Base-by-base conservation (phyloP, 2,113 vertebrate species). In the Laticauda colubrina region DNA sequence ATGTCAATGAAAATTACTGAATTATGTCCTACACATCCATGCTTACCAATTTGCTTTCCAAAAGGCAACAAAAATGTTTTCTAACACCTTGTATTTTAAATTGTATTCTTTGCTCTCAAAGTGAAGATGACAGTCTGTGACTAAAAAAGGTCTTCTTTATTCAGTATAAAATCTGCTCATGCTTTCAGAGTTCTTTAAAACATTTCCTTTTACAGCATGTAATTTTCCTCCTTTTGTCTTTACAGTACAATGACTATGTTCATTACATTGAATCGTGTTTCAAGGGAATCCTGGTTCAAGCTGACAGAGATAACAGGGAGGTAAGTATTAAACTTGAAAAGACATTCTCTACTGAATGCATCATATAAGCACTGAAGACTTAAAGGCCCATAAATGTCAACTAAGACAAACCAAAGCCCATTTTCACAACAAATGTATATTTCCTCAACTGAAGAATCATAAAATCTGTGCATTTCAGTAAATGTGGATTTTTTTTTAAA, bases 251-350 rank as follows among this genome's bases (percentile, higher is more conserved):
- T 89, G 99, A 99, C 95, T 99, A 99, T 0, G 98, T 99, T 64
- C 98, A 98, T 64, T 99, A 99, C 75, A 94, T 99, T 1, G 99
- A 99, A 88, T 99, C 99, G 75, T 99, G 99, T 96, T 99, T 99
- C 96, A 98, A 98, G 97, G 99, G 98, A 57, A 99, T 97, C 23
- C 97, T 99, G 61, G 99, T 99, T 20, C 99, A 99, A 94, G 99
- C 99, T 5, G 98, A 99, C 95, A 97, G 98, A 96, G 99, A 99
- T 95, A 99, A 99, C 96, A 97, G 99, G 92, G 99, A 99, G 98
- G 99, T 99, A 96, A 98, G 97, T 97, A 92, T 8, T 85, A 21
- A 9, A 18, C 4, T 93, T 45, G 34, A 55, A 3, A 20, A 23
- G 0, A 75, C 12, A 15, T 23, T 93, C 1, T 85, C 54, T 59